Evolutionary conservation across 2,888 invertebrate species (phyloP).

Genomic region (Mactromeris polynyma): DNA sequence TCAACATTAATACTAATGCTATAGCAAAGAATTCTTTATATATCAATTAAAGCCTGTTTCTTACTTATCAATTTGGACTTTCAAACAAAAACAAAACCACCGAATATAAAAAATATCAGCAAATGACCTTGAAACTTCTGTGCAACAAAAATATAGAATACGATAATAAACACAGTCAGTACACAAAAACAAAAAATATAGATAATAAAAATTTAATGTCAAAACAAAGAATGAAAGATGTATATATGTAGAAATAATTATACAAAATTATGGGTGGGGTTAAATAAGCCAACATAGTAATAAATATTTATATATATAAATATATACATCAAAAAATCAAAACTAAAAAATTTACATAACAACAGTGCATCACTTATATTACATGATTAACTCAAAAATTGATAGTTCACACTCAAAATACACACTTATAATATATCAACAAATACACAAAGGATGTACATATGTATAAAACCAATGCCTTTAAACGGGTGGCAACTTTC

Average conservation of each 20-base stretch:
- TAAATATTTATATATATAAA: constrained; percentile 16
- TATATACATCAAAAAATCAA: constrained; percentile 5
- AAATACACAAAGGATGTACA: not conserved
- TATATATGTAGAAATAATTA: not conserved
- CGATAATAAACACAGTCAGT: not conserved
- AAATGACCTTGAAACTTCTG: too few relatives aligned
- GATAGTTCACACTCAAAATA: too few relatives aligned
- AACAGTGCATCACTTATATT: not conserved
- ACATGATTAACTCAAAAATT: too few relatives aligned
- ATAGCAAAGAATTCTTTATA: too few relatives aligned
- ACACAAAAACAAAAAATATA: not conserved
- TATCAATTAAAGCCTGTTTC: too few relatives aligned
- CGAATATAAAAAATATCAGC: too few relatives aligned
- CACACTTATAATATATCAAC: not conserved
- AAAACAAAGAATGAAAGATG: not conserved
- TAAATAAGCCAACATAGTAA: constrained; percentile 4
- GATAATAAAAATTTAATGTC: not conserved
- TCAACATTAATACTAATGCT: too few relatives aligned
- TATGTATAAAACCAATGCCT: not conserved
- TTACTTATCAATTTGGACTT: too few relatives aligned
- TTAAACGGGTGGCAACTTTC: not conserved
- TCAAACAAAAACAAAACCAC: too few relatives aligned
- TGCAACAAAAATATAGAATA: not conserved
- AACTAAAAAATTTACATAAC: not conserved
- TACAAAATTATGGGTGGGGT: not conserved